Evolutionary conservation across 2,888 invertebrate species (phyloP).

Genomic region (Didymodactylos carnosus): DNA sequence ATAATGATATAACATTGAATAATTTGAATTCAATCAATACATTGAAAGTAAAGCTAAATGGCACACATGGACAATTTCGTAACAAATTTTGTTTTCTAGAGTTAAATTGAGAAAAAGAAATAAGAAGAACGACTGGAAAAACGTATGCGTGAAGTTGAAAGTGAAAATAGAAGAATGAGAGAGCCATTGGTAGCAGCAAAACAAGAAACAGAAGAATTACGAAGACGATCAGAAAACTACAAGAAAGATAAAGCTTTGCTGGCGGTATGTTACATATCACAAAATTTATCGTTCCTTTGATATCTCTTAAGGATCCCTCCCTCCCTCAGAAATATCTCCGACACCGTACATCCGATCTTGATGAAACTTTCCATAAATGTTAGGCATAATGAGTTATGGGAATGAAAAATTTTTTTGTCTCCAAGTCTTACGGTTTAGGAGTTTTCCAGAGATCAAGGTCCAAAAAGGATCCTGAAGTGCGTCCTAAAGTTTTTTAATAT

Average conservation of each 20-base stretch:
- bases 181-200: slow-evolving; percentile 51
- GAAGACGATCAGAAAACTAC: slow-evolving; percentile 58
- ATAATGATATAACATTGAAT: slow-evolving; percentile 76
- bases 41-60: slow-evolving; percentile 45
- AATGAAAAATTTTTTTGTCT: too few species aligned
- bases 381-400: too few species aligned
- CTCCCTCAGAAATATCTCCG: too few species aligned
- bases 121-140: slow-evolving; percentile 58
- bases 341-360: too few species aligned
- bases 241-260: slow-evolving; percentile 61
- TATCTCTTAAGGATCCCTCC: too few species aligned
- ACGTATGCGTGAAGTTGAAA: slow-evolving; percentile 46
- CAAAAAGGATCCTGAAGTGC: too few species aligned
- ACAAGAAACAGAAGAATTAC: slow-evolving; percentile 50
- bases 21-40: slow-evolving; percentile 72
- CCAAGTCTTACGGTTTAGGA: too few species aligned
- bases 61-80: not conserved
- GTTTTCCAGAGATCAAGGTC: too few species aligned
- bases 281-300: too few species aligned
- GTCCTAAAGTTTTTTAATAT: too few species aligned
- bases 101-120: slow-evolving; percentile 36
- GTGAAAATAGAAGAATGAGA: slow-evolving; percentile 52
- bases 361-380: too few species aligned
- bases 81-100: slow-evolving; percentile 18
- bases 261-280: slow-evolving; percentile 11